Evolutionary conservation across 2,113 vertebrate species (phyloP).

Genomic region (Piprites chloris): DNA sequence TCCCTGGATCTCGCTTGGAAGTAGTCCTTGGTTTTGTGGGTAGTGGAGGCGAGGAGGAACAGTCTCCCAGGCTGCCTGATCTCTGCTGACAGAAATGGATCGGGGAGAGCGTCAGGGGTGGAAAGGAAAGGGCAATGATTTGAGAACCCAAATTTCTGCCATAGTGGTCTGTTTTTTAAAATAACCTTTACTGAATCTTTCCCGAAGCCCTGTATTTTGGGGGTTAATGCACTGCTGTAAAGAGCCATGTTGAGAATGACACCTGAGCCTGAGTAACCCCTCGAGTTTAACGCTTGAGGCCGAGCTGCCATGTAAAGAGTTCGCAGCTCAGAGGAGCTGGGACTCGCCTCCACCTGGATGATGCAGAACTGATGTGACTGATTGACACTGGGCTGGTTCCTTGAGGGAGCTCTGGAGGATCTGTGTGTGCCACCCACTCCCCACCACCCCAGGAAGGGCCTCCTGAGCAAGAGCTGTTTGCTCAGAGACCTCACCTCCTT

Average conservation of each 20-base stretch:
- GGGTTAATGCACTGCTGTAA: fast-evolving
- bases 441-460: fast-evolving
- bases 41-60: background rate
- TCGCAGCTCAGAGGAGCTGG: background rate
- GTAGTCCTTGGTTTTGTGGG: background rate
- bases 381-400: background rate
- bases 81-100: background rate
- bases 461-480: background rate
- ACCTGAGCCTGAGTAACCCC: fast-evolving
- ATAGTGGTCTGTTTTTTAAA: background rate
- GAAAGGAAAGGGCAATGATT: background rate
- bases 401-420: background rate
- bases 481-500: background rate
- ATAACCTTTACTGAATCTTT: background rate
- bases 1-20: fast-evolving
- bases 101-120: fast-evolving
- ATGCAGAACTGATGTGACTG: background rate
- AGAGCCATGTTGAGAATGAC: background rate
- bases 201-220: background rate
- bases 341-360: background rate
- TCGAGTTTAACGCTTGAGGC: background rate
- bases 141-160: background rate
- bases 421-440: fast-evolving
- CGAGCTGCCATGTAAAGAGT: background rate
- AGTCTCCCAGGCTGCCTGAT: background rate